Evolutionary conservation across 2,113 vertebrate genomes (phyloP), one percentile per base, ranked within the genome.

Genomic region (Sinocyclocheilus rhinocerous): DNA sequence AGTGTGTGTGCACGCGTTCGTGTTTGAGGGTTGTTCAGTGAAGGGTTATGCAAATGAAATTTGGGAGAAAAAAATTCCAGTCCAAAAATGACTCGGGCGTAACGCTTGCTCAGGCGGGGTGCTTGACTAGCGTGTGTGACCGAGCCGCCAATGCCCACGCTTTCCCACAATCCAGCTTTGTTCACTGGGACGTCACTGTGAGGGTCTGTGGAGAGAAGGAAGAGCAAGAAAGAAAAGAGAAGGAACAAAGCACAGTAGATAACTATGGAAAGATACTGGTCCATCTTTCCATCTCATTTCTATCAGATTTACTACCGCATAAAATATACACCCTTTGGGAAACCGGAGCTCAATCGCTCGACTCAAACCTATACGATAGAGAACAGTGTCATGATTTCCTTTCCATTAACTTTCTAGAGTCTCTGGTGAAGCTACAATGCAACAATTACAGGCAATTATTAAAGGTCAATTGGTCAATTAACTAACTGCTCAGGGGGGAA

Each of bases 161-260:
- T 89, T 86, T 83, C 91, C 90, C 90, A 92, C 92, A 93, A 94
- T 92, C 92, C 92, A 81, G 91, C 93, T 94, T 94, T 93, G 93
- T 94, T 92, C 85, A n/a, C 55, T 80, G 70, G 88, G 57, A 90
- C 91, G 91, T 92, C 93, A 84, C 83, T 76, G 50, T 65, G 33
- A 85, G 84, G 88, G 78, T 84, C 52, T 73, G 11, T 48, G 82
- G 81, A 87, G 78, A 81, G 79, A 70, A 84, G 80, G 24, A 79
- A 85, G 87, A 73, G 75, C 52, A 75, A 18, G 16, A 83, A 73
- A 36, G 75, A 73, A 67, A 73, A 84, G 45, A 81, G 57, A 78
- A 75, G 80, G 57, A 36, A 82, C 36, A 70, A 72, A 75, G 86
- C 63, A 29, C 76, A 75, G 84, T 84, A 70, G 86, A 85, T 77